A percentile compares a stretch with the other conserved stretches of the same genome.
phyloP scores from a whole-genome alignment of 1,140 invertebrate genomes.

The Drosophila sproati region DNA sequence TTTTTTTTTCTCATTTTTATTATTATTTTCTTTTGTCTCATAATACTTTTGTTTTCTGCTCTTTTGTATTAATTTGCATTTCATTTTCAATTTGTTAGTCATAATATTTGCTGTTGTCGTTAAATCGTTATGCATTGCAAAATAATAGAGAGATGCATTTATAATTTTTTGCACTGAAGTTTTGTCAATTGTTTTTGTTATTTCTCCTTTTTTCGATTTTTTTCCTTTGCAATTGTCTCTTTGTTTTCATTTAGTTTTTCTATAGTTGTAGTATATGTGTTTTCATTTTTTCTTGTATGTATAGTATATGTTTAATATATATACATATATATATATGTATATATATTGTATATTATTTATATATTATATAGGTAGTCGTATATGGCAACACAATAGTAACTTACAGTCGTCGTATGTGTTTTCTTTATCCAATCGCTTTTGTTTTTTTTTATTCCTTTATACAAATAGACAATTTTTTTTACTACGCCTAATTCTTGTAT shows the following conservation, averaged over 20 bases:
- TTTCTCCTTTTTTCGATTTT: slow-evolving; percentile 4
- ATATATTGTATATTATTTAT: slow-evolving; percentile 41
- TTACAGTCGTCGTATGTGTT: slow-evolving; percentile 72
- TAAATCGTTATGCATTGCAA: slow-evolving; percentile 18
- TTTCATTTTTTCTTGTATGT: neutral
- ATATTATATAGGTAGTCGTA: slow-evolving; percentile 38
- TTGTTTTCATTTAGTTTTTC: slow-evolving; percentile 20
- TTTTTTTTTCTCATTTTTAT: slow-evolving; percentile 35
- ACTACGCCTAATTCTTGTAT: slow-evolving; percentile 37
- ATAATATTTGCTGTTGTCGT: slow-evolving; percentile 25
- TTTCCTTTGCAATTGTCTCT: slow-evolving; percentile 23
- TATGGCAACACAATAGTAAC: slow-evolving; percentile 81
- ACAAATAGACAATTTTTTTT: slow-evolving; percentile 72
- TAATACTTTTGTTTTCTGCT: slow-evolving; percentile 32
- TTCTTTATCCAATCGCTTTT: slow-evolving; percentile 32
- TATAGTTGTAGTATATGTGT: slow-evolving; percentile 30
- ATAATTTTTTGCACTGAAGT: slow-evolving; percentile 32
- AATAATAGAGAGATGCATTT: slow-evolving; percentile 38
- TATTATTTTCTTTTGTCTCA: slow-evolving; percentile 39
- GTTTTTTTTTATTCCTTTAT: slow-evolving; percentile 50
- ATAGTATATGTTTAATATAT: slow-evolving; percentile 27
- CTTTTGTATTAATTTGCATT: slow-evolving; percentile 35
- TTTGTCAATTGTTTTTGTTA: slow-evolving; percentile 22
- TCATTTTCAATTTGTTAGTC: slow-evolving; percentile 29
- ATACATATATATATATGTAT: slow-evolving; percentile 31